Evolutionary conservation across 2,113 vertebrate genomes (phyloP).

Genomic region (Microtus richardsoni): DNA sequence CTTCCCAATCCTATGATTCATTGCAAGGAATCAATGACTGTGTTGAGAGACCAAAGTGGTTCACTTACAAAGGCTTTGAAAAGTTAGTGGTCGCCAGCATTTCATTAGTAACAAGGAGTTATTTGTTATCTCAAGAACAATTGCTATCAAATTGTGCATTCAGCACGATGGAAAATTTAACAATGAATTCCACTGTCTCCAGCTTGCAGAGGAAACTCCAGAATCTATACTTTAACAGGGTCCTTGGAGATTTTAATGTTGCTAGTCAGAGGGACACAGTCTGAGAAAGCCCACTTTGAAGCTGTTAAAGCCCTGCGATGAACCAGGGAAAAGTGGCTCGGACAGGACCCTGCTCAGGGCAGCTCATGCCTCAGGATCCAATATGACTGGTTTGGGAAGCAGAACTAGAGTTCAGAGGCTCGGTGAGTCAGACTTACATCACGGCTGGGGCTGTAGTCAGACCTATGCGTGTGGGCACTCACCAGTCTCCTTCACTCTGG

Average conservation of each 20-base stretch:
- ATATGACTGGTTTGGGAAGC: not conserved
- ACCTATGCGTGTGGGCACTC: not conserved
- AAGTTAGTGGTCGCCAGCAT: not conserved
- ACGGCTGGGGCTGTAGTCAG: not conserved
- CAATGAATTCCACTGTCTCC: not conserved
- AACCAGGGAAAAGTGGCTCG: not conserved
- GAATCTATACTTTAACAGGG: not conserved
- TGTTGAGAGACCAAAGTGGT: slow-evolving; percentile 32
- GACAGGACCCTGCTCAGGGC: not conserved
- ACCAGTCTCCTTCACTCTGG: not conserved
- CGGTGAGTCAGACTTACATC: not conserved
- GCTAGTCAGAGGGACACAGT: not conserved
- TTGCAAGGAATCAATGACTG: slow-evolving; percentile 23
- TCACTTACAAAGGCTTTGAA: slow-evolving; percentile 44
- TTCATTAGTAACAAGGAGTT: slow-evolving; percentile 19
- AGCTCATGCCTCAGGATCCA: not conserved
- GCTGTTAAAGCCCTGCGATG: not conserved
- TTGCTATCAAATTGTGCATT: not conserved
- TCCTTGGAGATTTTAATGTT: not conserved
- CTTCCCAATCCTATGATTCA: slow-evolving; percentile 23
- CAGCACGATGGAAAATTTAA: not conserved
- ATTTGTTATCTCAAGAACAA: slow-evolving; percentile 20
- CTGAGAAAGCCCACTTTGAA: not conserved
- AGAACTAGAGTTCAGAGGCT: not conserved
- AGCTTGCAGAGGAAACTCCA: not conserved